Conservation (phyloP, 1,140 invertebrate species). For the Hycleus cichorii region DNA sequence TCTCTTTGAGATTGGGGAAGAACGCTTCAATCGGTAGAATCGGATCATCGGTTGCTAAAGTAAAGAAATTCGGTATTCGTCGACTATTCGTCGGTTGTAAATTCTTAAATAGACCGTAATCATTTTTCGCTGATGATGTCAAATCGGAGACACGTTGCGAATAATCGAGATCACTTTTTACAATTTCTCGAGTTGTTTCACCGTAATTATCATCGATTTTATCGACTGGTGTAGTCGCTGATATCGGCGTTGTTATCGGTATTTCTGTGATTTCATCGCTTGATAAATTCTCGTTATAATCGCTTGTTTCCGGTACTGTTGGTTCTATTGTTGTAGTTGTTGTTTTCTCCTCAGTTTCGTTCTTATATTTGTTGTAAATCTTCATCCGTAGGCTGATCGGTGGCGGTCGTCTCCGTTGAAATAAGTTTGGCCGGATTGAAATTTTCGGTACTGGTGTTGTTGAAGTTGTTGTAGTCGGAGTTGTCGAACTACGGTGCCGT, state of each 20-base stretch:
- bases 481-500: conserved; percentile 26
- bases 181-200: conserved; percentile 16
- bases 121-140: conserved; percentile 49
- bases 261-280: too few species aligned
- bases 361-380: conserved; percentile 31
- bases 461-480: conserved; percentile 20
- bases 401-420: conserved; percentile 28
- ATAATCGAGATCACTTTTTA: conserved; percentile 31
- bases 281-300: background rate
- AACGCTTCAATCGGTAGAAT: conserved; percentile 56
- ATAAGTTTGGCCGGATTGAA: conserved; percentile 37
- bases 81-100: conserved; percentile 36
- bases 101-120: conserved; percentile 51
- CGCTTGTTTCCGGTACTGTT: background rate
- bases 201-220: background rate
- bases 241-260: background rate
- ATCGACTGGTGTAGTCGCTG: background rate
- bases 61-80: conserved; percentile 52
- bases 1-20: conserved; percentile 50
- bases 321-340: conserved; percentile 12
- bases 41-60: conserved; percentile 54
- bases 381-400: conserved; percentile 28
- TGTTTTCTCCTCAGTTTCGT: conserved; percentile 16
- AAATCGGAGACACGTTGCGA: conserved; percentile 53
- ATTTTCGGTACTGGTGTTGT: conserved; percentile 14